Conservation (phyloP, 2,113 vertebrate species). For the Proterorhinus semilunaris region DNA sequence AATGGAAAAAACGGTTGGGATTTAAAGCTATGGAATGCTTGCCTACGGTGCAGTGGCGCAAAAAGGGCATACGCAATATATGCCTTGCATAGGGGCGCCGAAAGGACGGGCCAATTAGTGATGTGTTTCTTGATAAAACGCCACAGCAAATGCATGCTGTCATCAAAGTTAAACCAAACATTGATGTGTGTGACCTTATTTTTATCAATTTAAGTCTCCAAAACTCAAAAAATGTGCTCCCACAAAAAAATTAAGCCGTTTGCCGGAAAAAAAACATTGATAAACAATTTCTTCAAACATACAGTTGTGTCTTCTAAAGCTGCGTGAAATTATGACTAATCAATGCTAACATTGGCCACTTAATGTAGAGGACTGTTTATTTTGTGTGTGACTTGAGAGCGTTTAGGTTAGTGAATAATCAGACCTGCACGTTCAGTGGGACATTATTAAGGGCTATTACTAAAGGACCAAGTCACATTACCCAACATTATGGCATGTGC, state of each 20-base stretch:
- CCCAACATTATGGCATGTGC: conserved; percentile 33
- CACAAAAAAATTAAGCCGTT: conserved; percentile 19
- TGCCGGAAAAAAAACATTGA: conserved; percentile 21
- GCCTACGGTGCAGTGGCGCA: too few species aligned
- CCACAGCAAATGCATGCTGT: too few species aligned
- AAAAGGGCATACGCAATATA: too few species aligned
- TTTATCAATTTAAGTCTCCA: too few species aligned
- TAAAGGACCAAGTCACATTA: conserved; percentile 30
- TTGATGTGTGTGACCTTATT: too few species aligned
- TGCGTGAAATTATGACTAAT: conserved; percentile 30
- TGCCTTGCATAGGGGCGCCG: too few species aligned
- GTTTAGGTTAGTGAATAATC: conserved; percentile 32
- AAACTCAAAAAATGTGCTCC: background rate
- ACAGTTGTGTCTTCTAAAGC: conserved; percentile 29
- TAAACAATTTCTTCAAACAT: conserved; percentile 51
- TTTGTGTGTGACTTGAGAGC: background rate
- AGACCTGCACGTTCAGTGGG: conserved; percentile 32
- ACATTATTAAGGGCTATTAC: conserved; percentile 47
- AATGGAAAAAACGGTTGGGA: too few species aligned
- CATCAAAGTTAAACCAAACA: too few species aligned
- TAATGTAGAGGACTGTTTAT: conserved; percentile 2
- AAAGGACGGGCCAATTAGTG: too few species aligned
- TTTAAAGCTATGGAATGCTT: too few species aligned
- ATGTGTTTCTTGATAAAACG: conserved; percentile 5
- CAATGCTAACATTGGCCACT: conserved; percentile 23